phyloP scores from a whole-genome alignment of 2,797 vertebrate species.

The Sebastes alutus region DNA sequence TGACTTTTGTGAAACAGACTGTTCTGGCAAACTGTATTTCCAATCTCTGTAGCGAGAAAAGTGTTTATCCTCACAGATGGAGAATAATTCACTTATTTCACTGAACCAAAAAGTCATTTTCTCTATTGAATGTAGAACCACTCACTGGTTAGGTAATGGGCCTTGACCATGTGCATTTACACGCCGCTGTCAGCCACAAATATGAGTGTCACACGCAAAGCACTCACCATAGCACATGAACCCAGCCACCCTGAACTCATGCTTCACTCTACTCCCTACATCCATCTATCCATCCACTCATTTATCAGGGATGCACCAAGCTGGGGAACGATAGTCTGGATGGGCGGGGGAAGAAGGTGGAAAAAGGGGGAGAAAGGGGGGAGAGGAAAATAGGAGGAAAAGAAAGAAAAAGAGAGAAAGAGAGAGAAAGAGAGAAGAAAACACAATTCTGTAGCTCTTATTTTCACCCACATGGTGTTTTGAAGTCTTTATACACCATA shows the following conservation, averaged over 20 bases:
- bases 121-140: slow-evolving; percentile 64
- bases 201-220: not conserved
- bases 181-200: slow-evolving; percentile 56
- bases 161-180: slow-evolving; percentile 74
- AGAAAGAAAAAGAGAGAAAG: too few relatives aligned
- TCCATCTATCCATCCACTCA: not conserved
- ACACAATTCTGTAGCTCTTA: too few relatives aligned
- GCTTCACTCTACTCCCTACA: not conserved
- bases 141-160: slow-evolving; percentile 73
- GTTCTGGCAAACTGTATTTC: slow-evolving; percentile 24
- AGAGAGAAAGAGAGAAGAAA: too few relatives aligned
- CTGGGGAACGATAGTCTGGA: too few relatives aligned
- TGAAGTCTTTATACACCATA: too few relatives aligned
- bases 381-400: too few relatives aligned
- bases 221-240: not conserved
- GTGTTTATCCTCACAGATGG: slow-evolving; percentile 47
- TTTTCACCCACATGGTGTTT: too few relatives aligned
- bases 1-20: slow-evolving; percentile 6
- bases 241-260: not conserved
- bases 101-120: slow-evolving; percentile 69
- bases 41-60: slow-evolving; percentile 29
- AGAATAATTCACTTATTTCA: slow-evolving; percentile 56
- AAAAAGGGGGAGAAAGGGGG: too few relatives aligned
- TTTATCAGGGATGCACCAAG: too few relatives aligned
- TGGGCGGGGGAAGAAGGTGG: too few relatives aligned